A percentile compares a stretch with the other conserved stretches of the same genome.
These are phyloP conservation scores for Synanthedon tipuliformis DNA, from an alignment of 2,888 invertebrate genomes.

Conservation along the genomic window DNA sequence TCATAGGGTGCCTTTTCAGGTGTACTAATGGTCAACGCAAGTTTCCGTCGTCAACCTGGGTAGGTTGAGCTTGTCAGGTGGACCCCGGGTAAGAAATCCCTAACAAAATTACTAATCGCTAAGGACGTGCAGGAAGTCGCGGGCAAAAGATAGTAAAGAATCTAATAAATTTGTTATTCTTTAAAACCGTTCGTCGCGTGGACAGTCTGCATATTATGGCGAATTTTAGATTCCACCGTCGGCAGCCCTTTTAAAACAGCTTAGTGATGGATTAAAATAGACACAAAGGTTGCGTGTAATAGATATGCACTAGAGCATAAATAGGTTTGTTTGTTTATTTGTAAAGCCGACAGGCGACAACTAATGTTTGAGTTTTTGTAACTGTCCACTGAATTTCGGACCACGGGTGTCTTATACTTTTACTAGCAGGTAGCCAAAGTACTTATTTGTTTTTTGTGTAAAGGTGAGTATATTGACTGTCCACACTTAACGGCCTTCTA, in stretches of 20 bases:
- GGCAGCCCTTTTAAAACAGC: constrained; percentile 29
- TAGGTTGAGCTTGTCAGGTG: too few species aligned
- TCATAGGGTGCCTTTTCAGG: too few species aligned
- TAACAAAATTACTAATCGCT: too few species aligned
- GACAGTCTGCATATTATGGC: constrained; percentile 19
- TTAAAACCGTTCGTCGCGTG: constrained; percentile 10
- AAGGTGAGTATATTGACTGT: too few species aligned
- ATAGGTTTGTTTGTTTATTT: constrained; percentile 37
- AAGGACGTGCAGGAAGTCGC: too few species aligned
- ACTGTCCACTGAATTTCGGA: constrained; percentile 15
- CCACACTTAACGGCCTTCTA: too few species aligned
- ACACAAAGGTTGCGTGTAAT: constrained; percentile 49
- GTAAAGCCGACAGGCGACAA: constrained; percentile 37
- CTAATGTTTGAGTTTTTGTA: constrained; percentile 21
- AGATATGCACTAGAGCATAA: constrained; percentile 66
- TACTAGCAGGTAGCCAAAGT: too few species aligned
- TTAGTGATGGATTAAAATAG: constrained; percentile 33
- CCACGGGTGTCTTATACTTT: neutral
- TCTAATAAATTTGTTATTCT: constrained; percentile 14
- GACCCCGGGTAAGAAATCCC: too few species aligned
- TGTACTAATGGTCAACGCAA: too few species aligned
- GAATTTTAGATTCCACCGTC: constrained; percentile 20
- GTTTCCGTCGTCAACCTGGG: too few species aligned
- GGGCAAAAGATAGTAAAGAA: constrained; percentile 21
- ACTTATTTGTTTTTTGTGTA: too few species aligned